Evolutionary conservation across 1,140 invertebrate genomes (phyloP).

Genomic region (Trichonephila clavipes): DNA sequence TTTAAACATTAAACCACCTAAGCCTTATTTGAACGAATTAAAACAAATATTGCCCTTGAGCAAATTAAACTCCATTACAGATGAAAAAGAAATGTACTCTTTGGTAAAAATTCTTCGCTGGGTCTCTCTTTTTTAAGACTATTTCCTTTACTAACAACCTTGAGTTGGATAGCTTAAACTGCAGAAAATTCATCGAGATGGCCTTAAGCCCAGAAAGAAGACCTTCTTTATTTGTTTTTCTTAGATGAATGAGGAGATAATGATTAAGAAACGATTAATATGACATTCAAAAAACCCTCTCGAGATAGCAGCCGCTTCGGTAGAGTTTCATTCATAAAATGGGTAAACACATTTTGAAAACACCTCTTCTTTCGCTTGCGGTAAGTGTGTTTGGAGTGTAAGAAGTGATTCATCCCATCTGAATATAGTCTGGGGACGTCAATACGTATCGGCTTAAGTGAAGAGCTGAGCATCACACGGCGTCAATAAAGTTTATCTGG

Average conservation of each 20-base stretch:
- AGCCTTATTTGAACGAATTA: not conserved
- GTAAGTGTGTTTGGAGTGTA: conserved; percentile 1
- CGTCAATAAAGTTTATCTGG: conserved; percentile 31
- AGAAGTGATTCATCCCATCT: conserved; percentile 27
- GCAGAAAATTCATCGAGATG: not conserved
- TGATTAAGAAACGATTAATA: not conserved
- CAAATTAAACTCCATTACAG: not conserved
- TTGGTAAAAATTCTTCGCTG: not conserved
- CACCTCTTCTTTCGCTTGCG: not conserved
- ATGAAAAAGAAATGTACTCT: not conserved
- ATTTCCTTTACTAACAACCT: not conserved
- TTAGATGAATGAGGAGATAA: not conserved
- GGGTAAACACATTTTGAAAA: not conserved
- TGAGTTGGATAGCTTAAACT: not conserved
- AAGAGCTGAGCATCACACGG: not conserved
- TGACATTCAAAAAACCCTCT: not conserved
- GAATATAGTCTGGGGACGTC: not conserved
- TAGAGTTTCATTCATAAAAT: not conserved
- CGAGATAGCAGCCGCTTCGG: not conserved
- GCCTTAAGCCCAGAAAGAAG: not conserved
- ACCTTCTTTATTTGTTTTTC: not conserved
- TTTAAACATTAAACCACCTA: not conserved
- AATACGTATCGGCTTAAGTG: conserved; percentile 35
- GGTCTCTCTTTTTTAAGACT: not conserved
- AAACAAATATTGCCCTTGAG: not conserved